phyloP scores from a whole-genome alignment of 2,797 vertebrate species.

The Parotocinclus haroldoi region DNA sequence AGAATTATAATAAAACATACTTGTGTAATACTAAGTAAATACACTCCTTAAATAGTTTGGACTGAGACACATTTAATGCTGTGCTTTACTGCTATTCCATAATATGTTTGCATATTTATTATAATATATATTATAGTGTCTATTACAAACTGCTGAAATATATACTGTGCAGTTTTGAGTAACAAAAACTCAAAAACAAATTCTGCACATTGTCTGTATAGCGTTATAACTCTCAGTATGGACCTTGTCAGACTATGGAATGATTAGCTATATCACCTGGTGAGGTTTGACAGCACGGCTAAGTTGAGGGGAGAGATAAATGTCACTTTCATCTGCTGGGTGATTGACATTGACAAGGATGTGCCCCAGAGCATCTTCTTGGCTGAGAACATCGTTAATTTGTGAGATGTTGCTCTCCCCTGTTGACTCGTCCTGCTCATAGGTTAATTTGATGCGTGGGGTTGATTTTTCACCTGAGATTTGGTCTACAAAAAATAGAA shows the following conservation, averaged over 20 bases:
- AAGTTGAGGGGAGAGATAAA: slow-evolving; percentile 87
- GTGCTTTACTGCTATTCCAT: too few species aligned
- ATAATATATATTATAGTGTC: too few species aligned
- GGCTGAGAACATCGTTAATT: slow-evolving; percentile 82
- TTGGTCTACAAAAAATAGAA: slow-evolving; percentile 66
- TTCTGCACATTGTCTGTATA: too few species aligned
- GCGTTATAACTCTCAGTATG: too few species aligned
- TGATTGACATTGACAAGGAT: slow-evolving; percentile 92
- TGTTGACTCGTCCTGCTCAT: slow-evolving; percentile 61
- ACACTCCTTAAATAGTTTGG: too few species aligned
- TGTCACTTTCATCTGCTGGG: slow-evolving; percentile 78
- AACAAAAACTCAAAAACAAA: too few species aligned
- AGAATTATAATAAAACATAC: too few species aligned
- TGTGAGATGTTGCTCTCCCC: slow-evolving; percentile 81
- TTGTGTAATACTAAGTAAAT: too few species aligned
- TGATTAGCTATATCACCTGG: slow-evolving; percentile 24
- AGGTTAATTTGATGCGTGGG: slow-evolving; percentile 72
- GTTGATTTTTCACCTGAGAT: slow-evolving; percentile 82
- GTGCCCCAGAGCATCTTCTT: slow-evolving; percentile 76
- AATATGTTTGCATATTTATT: too few species aligned
- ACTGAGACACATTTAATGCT: too few species aligned
- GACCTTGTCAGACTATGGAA: neutral
- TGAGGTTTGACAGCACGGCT: slow-evolving; percentile 83
- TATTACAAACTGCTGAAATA: too few species aligned
- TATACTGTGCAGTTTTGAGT: too few species aligned